Evolutionary conservation across 2,113 vertebrate genomes (phyloP).

Genomic region (Pangasianodon gigas): DNA sequence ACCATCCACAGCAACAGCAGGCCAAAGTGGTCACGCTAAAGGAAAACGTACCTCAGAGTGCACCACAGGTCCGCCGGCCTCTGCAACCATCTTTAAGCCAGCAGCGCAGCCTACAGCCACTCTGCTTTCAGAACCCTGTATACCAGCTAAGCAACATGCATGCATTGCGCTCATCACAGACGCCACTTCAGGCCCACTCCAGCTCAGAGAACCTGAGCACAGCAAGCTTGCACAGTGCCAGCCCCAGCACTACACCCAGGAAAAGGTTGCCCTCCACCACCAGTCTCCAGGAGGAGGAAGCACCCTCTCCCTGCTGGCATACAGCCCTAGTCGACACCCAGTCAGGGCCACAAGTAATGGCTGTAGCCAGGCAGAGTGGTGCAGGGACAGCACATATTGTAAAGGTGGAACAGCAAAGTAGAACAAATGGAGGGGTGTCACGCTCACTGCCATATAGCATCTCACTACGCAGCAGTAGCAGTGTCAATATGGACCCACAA

Average conservation of each 20-base stretch:
- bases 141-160: slow-evolving; percentile 88
- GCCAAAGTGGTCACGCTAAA: slow-evolving; percentile 75
- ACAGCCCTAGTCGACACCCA: slow-evolving; percentile 49
- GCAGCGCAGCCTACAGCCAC: slow-evolving; percentile 86
- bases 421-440: slow-evolving; percentile 67
- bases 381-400: slow-evolving; percentile 85
- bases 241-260: slow-evolving; percentile 73
- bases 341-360: slow-evolving; percentile 69
- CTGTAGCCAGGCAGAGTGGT: slow-evolving; percentile 82
- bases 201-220: slow-evolving; percentile 93
- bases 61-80: slow-evolving; percentile 86
- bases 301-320: slow-evolving; percentile 50
- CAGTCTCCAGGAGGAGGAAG: slow-evolving; percentile 83
- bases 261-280: slow-evolving; percentile 81
- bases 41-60: slow-evolving; percentile 85
- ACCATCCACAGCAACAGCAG: slow-evolving; percentile 46
- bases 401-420: slow-evolving; percentile 81
- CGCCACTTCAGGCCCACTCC: slow-evolving; percentile 73
- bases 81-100: slow-evolving; percentile 82
- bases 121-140: slow-evolving; percentile 94
- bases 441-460: slow-evolving; percentile 78
- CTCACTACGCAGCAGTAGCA: slow-evolving; percentile 83
- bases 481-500: slow-evolving; percentile 68
- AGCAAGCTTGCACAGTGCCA: slow-evolving; percentile 86
- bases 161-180: slow-evolving; percentile 37